Conservation (phyloP, 2,113 vertebrate genomes). For the Pollimyrus isidori region DNA sequence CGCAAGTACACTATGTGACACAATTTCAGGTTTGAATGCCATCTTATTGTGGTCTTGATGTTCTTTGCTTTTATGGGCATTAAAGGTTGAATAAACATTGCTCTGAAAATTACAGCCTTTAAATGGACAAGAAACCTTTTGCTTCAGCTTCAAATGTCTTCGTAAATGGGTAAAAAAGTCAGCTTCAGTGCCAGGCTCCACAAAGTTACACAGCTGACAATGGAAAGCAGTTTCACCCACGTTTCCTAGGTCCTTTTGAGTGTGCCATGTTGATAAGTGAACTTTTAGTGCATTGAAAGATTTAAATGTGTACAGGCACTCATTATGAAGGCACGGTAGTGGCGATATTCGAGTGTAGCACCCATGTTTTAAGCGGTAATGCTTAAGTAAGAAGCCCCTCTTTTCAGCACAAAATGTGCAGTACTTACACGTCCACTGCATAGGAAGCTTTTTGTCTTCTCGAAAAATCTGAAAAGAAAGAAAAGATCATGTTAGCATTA, state of each 20-base stretch:
- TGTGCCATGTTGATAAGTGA: slow-evolving; percentile 29
- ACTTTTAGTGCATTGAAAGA: too few relatives aligned
- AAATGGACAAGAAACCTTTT: slow-evolving; percentile 5
- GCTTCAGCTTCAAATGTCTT: slow-evolving; percentile 14
- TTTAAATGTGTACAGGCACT: too few relatives aligned
- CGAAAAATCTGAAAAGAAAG: background rate
- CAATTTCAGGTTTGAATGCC: too few relatives aligned
- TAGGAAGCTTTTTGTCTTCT: background rate
- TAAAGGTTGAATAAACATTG: slow-evolving; percentile 12
- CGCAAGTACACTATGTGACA: too few relatives aligned
- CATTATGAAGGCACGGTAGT: too few relatives aligned
- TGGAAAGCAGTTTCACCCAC: background rate
- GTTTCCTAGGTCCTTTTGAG: slow-evolving; percentile 18
- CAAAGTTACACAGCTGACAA: slow-evolving; percentile 21
- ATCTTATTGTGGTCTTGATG: too few relatives aligned
- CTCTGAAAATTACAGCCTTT: slow-evolving; percentile 14
- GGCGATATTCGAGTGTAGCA: slow-evolving; percentile 3
- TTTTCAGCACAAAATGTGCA: slow-evolving; percentile 12
- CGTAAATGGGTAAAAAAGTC: slow-evolving; percentile 1
- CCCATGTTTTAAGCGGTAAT: slow-evolving; percentile 6
- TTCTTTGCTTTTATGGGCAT: background rate
- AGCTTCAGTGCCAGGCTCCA: slow-evolving; percentile 22
- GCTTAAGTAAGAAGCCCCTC: background rate
- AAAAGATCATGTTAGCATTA: background rate
- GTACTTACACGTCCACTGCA: background rate